Percentiles rank a stretch among this genome's conserved stretches.
Conservation (phyloP, 1,140 invertebrate species). For the Harlomillsia oculata region DNA sequence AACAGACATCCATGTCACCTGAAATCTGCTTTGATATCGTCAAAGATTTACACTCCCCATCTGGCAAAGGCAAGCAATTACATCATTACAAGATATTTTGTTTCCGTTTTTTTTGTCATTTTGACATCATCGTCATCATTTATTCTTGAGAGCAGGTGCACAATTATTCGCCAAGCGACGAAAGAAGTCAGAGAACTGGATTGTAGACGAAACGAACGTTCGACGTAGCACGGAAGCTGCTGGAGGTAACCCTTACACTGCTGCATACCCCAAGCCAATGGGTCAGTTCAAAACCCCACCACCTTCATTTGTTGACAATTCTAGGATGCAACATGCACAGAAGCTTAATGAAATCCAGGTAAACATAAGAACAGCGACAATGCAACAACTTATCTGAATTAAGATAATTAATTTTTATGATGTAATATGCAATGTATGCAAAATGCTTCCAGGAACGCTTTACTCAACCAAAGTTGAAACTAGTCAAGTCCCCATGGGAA, state of each 20-base stretch:
- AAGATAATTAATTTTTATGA: no score
- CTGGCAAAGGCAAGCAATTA: conserved; percentile 55
- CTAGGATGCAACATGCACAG: conserved; percentile 44
- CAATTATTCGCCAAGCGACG: conserved; percentile 77
- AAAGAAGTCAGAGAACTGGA: conserved; percentile 75
- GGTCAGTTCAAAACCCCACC: conserved; percentile 38
- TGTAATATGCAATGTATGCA: no score
- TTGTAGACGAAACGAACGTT: conserved; percentile 62
- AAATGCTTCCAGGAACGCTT: conserved; percentile 49
- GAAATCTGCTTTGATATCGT: conserved; percentile 62
- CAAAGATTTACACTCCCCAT: conserved; percentile 63
- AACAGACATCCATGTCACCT: conserved; percentile 52
- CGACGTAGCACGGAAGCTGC: conserved; percentile 37
- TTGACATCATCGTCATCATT: neutral
- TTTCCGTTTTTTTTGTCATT: neutral
- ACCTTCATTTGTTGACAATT: conserved; percentile 41
- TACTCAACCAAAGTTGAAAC: conserved; percentile 48
- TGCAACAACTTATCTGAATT: no score
- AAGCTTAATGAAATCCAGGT: conserved; percentile 50
- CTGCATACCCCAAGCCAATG: conserved; percentile 35
- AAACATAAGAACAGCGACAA: conserved; percentile 12
- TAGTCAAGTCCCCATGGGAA: conserved; percentile 62
- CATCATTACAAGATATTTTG: no score
- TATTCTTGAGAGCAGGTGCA: conserved; percentile 51
- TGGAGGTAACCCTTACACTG: conserved; percentile 36